Evolutionary conservation across 2,797 vertebrate genomes (phyloP), one percentile per base, ranked within the genome.

Genomic region (Cossypha polioptera): DNA sequence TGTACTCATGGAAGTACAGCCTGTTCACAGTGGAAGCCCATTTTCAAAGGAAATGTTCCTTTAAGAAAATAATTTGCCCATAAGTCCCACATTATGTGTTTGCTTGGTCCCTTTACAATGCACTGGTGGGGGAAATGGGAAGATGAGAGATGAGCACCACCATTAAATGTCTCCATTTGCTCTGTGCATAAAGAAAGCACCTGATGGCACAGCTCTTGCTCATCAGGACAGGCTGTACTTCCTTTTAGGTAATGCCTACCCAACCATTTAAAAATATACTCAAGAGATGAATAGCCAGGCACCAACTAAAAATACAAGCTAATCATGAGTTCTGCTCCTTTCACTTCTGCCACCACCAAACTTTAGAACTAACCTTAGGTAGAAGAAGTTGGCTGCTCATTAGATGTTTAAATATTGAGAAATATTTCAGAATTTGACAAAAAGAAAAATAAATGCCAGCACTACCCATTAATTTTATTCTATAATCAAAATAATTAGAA

Each of bases 21-120:
- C 75, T 80, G 33, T 62, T 91, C 72, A 67, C 58, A 93, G 58
- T 2, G 3, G 51, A 85, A 86, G 21, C 6, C 50, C 4, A 5
- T 73, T 88, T 90, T 55, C 63, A 91, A 57, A 69, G 82, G 55
- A 66, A 78, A 71, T 91, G 77, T 78, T 85, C 61, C 67, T 81
- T 96, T 45, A 92, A 94, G 84, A 65, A 91, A 65, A 76, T 68
- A 83, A 94, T 90, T 57, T 91, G 43, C 62, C 69, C 28, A 5
- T 58, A 25, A 69, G 38, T 86, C 65, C 65, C 36, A 19, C 16
- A 51, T 43, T 55, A 74, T 26, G 9, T 43, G 84, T 53, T 50
- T 90, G 9, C 26, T 48, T 54, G 86, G n/a, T 82, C 54, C 77
- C 43, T 91, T n/a, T 59, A 54, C 26, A 82, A 11, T 36, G 47